Evolutionary conservation across 1,140 invertebrate species (phyloP).

Genomic region (Pogonognathellus flavescens): DNA sequence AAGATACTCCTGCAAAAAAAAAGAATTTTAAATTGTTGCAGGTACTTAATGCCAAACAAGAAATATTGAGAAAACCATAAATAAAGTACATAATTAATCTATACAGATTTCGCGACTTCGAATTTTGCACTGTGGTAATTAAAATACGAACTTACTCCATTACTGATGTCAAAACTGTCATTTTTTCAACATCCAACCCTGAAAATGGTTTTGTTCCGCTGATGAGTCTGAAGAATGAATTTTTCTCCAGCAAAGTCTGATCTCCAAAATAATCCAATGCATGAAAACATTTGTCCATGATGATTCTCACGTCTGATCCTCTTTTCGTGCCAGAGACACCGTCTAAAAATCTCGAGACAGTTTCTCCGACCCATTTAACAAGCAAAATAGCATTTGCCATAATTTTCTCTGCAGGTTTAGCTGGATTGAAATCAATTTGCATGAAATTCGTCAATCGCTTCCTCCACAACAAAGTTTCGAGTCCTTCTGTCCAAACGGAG

Average conservation of each 20-base stretch:
- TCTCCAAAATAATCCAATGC: conserved; percentile 51
- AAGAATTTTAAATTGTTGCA: too few species aligned
- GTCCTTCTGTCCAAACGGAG: conserved; percentile 56
- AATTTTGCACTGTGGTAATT: too few species aligned
- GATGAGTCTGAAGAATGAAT: conserved; percentile 14
- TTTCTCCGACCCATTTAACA: conserved; percentile 60
- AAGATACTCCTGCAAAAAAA: neutral
- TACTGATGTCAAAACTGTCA: neutral
- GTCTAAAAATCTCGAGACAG: conserved; percentile 45
- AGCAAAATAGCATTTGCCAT: conserved; percentile 59
- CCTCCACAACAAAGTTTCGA: conserved; percentile 54
- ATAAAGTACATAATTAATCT: too few species aligned
- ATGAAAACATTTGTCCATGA: conserved; percentile 38
- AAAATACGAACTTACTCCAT: conserved; percentile 11
- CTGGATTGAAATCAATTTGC: conserved; percentile 25
- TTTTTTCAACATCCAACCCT: neutral
- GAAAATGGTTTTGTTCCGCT: conserved; percentile 46
- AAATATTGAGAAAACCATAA: too few species aligned
- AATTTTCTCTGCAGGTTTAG: conserved; percentile 55
- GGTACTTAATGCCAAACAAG: too few species aligned
- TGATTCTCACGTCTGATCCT: neutral
- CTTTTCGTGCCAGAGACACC: neutral
- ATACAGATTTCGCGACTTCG: too few species aligned
- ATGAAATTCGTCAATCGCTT: conserved; percentile 49
- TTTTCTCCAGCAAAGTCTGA: conserved; percentile 34